Conservation (phyloP, 2,113 vertebrate genomes). For the Anas platyrhynchos region DNA sequence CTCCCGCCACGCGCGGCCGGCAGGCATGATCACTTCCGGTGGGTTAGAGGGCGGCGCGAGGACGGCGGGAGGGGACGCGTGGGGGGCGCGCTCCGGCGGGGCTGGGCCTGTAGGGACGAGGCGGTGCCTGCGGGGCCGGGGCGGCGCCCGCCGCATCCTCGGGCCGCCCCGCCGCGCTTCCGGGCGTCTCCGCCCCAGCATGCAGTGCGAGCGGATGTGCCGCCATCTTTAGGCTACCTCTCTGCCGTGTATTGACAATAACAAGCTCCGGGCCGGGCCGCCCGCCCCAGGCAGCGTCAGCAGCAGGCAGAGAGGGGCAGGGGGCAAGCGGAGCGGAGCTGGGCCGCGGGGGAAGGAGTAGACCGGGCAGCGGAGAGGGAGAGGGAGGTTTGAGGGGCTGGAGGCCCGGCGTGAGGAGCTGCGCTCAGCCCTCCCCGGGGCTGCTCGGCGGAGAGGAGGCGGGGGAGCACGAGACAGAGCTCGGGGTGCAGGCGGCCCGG, state of each 20-base stretch:
- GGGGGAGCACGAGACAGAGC: neutral
- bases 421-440: conserved; percentile 4
- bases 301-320: neutral
- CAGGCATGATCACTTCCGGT: neutral
- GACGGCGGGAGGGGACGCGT: neutral
- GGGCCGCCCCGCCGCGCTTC: neutral
- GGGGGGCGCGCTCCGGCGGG: neutral
- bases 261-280: conserved; percentile 45
- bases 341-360: neutral
- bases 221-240: conserved; percentile 65
- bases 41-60: neutral
- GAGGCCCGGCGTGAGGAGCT: neutral
- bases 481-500: neutral
- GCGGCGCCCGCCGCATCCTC: neutral
- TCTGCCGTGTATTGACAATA: conserved; percentile 65
- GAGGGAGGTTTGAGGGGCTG: neutral
- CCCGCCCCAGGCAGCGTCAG: conserved; percentile 17
- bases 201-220: conserved; percentile 62
- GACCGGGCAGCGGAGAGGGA: neutral
- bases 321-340: neutral
- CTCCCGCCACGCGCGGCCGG: neutral
- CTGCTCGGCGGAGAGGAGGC: conserved; percentile 23
- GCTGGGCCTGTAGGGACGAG: neutral
- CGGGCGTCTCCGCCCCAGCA: conserved; percentile 46
- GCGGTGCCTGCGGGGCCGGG: neutral